Percentiles rank a stretch among this genome's conserved stretches.
Evolutionary conservation across 1,140 invertebrate genomes (phyloP).

Genomic region (Sycophaga agraensis): DNA sequence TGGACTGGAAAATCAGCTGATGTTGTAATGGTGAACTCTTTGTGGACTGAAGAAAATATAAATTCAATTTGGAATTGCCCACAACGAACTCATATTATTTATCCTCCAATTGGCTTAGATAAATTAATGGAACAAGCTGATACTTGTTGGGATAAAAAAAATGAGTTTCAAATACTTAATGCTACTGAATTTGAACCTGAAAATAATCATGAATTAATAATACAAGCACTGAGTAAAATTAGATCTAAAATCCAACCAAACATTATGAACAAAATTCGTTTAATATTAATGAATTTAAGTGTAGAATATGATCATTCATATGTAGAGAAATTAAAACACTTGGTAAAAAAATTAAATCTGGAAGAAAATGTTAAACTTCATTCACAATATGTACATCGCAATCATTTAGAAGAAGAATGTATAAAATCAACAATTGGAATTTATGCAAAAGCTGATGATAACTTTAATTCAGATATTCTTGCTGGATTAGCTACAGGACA

Average conservation of each 20-base stretch:
- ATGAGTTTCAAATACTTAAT: slow-evolving; percentile 76
- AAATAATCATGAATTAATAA: slow-evolving; percentile 93
- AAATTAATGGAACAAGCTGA: slow-evolving; percentile 71
- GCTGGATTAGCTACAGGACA: slow-evolving; percentile 97
- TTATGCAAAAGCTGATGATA: slow-evolving; percentile 99
- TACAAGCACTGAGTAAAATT: slow-evolving; percentile 81
- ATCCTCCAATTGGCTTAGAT: slow-evolving; percentile 91
- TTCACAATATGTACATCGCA: slow-evolving; percentile 87
- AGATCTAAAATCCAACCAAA: slow-evolving; percentile 61
- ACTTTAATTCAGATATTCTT: slow-evolving; percentile 97
- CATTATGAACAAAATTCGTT: slow-evolving; percentile 52
- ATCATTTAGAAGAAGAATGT: slow-evolving; percentile 74
- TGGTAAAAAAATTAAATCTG: slow-evolving; percentile 78
- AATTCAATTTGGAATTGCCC: slow-evolving; percentile 78
- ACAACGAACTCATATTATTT: slow-evolving; percentile 76
- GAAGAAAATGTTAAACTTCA: slow-evolving; percentile 74
- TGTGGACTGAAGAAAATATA: slow-evolving; percentile 94
- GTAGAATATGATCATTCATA: slow-evolving; percentile 79
- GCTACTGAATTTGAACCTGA: slow-evolving; percentile 96
- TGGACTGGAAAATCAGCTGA: slow-evolving; percentile 79
- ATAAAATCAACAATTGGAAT: slow-evolving; percentile 76
- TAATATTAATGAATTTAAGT: slow-evolving; percentile 89
- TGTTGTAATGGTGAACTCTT: slow-evolving; percentile 94
- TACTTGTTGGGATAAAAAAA: slow-evolving; percentile 57
- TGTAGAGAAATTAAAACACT: slow-evolving; percentile 80